These are phyloP conservation scores for Athalia cordata DNA, from an alignment of 2,888 invertebrate species.

Conservation along the genomic window DNA sequence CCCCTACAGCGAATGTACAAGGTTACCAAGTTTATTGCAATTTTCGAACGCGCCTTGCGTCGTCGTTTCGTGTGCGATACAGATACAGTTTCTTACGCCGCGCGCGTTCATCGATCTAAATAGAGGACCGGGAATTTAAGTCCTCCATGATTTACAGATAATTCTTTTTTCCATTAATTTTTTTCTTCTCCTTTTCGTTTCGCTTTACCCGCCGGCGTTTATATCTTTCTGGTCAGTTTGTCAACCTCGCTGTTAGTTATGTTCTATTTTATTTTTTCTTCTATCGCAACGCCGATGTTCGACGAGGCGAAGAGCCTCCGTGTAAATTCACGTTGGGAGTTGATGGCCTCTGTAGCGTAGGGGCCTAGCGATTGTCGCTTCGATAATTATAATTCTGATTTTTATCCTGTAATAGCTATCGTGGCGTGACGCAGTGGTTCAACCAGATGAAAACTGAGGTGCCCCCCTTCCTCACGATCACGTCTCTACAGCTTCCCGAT, in stretches of 20 bases:
- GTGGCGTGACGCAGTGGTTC: constrained; percentile 41
- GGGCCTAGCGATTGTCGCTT: background rate
- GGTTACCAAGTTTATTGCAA: constrained; percentile 63
- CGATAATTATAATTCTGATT: constrained; percentile 31
- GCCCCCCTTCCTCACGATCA: constrained; percentile 67
- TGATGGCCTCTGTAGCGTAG: background rate
- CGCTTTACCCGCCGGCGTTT: background rate
- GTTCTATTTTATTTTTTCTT: background rate
- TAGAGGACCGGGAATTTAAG: background rate
- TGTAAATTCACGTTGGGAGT: constrained; percentile 17
- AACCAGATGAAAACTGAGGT: constrained; percentile 60
- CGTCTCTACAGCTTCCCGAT: constrained; percentile 67
- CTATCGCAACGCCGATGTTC: constrained; percentile 6
- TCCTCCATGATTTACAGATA: background rate
- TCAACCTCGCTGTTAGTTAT: constrained; percentile 14
- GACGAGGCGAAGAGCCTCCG: constrained; percentile 22
- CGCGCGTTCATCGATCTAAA: background rate
- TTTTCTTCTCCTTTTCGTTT: background rate
- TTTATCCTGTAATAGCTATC: constrained; percentile 18
- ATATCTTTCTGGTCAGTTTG: constrained; percentile 13
- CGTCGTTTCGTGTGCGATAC: background rate
- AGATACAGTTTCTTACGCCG: background rate
- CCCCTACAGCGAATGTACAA: constrained; percentile 58
- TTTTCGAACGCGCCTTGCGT: constrained; percentile 53
- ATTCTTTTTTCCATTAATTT: background rate